A percentile compares a stretch with the other conserved stretches of the same genome.
Evolutionary conservation across 1,140 invertebrate species (phyloP).

Genomic region (Formica exsecta): DNA sequence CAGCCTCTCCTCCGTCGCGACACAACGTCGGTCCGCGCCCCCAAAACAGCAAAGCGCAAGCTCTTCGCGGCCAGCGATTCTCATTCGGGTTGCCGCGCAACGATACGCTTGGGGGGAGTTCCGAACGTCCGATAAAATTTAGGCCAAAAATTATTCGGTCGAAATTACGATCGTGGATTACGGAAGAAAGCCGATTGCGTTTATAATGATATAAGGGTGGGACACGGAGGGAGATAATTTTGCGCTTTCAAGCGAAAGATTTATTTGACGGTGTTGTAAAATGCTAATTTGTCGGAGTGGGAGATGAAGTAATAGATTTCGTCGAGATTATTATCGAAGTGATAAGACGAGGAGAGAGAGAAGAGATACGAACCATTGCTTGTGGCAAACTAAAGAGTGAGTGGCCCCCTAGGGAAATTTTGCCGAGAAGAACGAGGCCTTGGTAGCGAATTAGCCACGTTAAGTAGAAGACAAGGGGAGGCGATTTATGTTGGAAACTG

Average conservation of each 20-base stretch:
- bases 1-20: conserved; percentile 6
- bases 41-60: conserved; percentile 66
- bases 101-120: neutral
- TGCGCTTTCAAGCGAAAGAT: neutral
- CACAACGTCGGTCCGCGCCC: conserved; percentile 64
- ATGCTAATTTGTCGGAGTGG: neutral
- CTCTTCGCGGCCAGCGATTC: conserved; percentile 60
- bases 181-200: neutral
- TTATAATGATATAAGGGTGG: neutral
- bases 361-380: neutral
- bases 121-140: neutral
- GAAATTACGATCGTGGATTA: neutral
- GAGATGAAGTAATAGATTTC: neutral
- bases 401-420: conserved; percentile 18
- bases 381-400: neutral
- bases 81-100: conserved; percentile 32
- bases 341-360: neutral
- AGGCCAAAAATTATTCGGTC: neutral
- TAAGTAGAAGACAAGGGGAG: conserved; percentile 14
- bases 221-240: neutral
- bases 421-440: conserved; percentile 5
- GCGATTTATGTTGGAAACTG: conserved; percentile 9
- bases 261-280: neutral
- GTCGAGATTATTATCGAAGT: neutral
- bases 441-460: conserved; percentile 17